phyloP scores from a whole-genome alignment of 2,888 invertebrate species.

The Phyllotreta striolata region DNA sequence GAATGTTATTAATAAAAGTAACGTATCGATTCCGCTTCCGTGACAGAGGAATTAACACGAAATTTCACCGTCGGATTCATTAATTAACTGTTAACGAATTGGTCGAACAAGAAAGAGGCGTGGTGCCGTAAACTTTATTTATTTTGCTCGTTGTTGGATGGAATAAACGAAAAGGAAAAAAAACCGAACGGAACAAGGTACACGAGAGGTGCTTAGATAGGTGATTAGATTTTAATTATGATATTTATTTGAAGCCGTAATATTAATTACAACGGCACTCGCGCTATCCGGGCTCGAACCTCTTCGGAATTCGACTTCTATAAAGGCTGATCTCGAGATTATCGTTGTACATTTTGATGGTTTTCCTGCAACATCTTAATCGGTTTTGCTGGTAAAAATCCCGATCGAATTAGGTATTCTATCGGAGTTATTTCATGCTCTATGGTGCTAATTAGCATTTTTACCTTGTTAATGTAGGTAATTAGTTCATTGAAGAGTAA shows the following conservation, averaged over 20 bases:
- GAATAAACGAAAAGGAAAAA: conserved; percentile 16
- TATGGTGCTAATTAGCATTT: too few species aligned
- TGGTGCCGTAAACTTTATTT: conserved; percentile 23
- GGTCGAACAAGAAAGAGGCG: conserved; percentile 28
- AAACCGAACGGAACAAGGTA: conserved; percentile 13
- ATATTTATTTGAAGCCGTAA: conserved; percentile 32
- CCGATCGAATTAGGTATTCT: too few species aligned
- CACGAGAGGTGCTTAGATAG: conserved; percentile 26
- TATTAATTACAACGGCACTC: conserved; percentile 25
- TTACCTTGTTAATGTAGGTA: too few species aligned
- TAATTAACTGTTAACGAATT: conserved; percentile 33
- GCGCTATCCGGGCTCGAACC: not conserved
- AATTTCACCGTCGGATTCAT: conserved; percentile 19
- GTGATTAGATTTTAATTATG: conserved; percentile 36
- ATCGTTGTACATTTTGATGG: too few species aligned
- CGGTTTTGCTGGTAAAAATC: too few species aligned
- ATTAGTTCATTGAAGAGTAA: too few species aligned
- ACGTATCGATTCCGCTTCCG: conserved; percentile 26
- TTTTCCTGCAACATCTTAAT: too few species aligned
- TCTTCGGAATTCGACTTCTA: too few species aligned
- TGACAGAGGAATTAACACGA: conserved; percentile 29
- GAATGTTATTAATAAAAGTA: conserved; percentile 22
- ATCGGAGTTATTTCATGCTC: too few species aligned
- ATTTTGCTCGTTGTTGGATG: conserved; percentile 6
- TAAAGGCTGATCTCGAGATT: too few species aligned